Conservation (phyloP, 2,888 invertebrate species). For the Rhagonycha fulva region DNA sequence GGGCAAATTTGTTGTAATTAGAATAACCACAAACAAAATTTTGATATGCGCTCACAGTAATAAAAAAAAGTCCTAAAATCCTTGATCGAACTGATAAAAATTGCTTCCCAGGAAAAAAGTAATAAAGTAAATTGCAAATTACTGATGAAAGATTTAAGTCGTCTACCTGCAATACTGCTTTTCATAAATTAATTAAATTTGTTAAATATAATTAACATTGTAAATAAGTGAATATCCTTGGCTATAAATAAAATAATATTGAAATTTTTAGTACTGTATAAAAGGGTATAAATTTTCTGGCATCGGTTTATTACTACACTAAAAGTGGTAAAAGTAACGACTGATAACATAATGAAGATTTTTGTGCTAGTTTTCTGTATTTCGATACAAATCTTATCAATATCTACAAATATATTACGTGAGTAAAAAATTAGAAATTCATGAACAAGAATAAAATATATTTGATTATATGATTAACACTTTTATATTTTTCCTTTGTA, state of each 20-base stretch:
- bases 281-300: neutral
- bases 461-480: too few relatives aligned
- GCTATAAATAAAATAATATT: neutral
- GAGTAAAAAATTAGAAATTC: neutral
- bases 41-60: too few relatives aligned
- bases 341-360: neutral
- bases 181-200: neutral
- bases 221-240: neutral
- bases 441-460: neutral
- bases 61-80: too few relatives aligned
- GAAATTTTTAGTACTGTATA: neutral
- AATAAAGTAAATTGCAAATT: too few relatives aligned
- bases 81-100: too few relatives aligned
- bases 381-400: neutral
- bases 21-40: too few relatives aligned
- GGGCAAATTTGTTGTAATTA: too few relatives aligned
- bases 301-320: neutral
- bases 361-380: neutral
- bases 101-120: too few relatives aligned
- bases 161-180: neutral
- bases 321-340: neutral
- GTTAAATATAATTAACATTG: neutral
- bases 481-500: too few relatives aligned
- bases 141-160: too few relatives aligned
- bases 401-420: neutral